A percentile compares a stretch with the other conserved stretches of the same genome.
phyloP scores from a whole-genome alignment of 2,797 vertebrate species.

The Parotocinclus haroldoi region DNA sequence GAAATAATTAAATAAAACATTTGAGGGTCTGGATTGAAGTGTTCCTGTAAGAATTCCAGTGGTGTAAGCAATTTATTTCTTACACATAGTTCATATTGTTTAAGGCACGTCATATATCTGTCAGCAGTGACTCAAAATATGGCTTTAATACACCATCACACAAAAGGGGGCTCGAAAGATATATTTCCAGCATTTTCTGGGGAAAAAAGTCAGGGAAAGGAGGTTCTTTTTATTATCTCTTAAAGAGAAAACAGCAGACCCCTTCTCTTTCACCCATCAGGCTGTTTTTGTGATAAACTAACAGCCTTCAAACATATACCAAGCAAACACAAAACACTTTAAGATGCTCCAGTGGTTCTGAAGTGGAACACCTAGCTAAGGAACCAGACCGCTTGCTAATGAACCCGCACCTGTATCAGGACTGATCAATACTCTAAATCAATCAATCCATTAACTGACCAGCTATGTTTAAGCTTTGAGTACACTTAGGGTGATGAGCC shows the following conservation, averaged over 20 bases:
- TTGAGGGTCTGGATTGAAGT: slow-evolving; percentile 74
- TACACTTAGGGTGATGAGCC: too few species aligned
- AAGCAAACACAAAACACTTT: slow-evolving; percentile 24
- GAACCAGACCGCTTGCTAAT: too few species aligned
- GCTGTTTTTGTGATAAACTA: slow-evolving; percentile 6
- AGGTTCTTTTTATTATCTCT: slow-evolving; percentile 52
- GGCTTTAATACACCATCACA: slow-evolving; percentile 76
- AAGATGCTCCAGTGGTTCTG: too few species aligned
- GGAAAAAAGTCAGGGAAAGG: slow-evolving; percentile 48
- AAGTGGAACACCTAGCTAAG: too few species aligned
- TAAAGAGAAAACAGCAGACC: slow-evolving; percentile 45
- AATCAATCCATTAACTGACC: too few species aligned
- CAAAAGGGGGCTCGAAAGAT: slow-evolving; percentile 67
- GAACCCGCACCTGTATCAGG: too few species aligned
- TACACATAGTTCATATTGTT: slow-evolving; percentile 83
- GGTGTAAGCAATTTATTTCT: slow-evolving; percentile 83
- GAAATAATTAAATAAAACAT: slow-evolving; percentile 74
- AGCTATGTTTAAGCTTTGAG: too few species aligned
- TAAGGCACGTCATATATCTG: slow-evolving; percentile 77
- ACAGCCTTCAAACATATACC: slow-evolving; percentile 27
- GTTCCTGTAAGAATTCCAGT: slow-evolving; percentile 78
- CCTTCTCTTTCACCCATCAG: not conserved
- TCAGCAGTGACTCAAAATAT: slow-evolving; percentile 74
- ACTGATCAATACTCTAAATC: too few species aligned
- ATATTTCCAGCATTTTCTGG: slow-evolving; percentile 64